phyloP scores from a whole-genome alignment of 2,888 invertebrate genomes.

The Ochropacha duplaris region DNA sequence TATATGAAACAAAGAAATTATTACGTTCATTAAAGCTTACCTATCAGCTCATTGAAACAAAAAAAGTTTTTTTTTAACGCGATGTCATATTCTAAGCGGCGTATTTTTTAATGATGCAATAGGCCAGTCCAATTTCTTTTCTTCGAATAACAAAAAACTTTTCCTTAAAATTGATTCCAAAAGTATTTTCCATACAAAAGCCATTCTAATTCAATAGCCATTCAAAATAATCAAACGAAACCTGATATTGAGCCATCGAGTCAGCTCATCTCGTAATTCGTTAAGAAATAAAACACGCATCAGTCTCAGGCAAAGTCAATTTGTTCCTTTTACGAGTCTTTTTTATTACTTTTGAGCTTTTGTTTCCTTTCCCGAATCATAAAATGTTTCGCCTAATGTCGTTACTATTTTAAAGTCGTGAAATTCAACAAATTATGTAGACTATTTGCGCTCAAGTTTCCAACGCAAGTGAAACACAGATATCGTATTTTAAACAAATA shows the following conservation, averaged over 20 bases:
- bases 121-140: no score
- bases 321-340: conserved; percentile 29
- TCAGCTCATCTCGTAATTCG: background rate
- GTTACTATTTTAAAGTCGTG: conserved; percentile 24
- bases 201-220: background rate
- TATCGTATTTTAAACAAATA: background rate
- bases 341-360: conserved; percentile 32
- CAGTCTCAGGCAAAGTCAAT: conserved; percentile 29
- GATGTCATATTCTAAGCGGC: no score
- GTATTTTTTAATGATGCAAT: no score
- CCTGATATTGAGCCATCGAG: background rate
- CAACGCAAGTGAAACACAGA: background rate
- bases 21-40: no score
- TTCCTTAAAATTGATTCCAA: no score
- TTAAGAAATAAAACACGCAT: conserved; percentile 13
- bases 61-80: no score
- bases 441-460: conserved; percentile 1
- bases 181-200: background rate
- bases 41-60: no score
- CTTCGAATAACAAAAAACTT: no score
- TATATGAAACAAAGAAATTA: no score
- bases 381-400: conserved; percentile 32
- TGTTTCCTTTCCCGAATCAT: conserved; percentile 21
- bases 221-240: background rate
- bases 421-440: conserved; percentile 22